phyloP scores from a whole-genome alignment of 2,888 invertebrate species.

The Junonia oenone region DNA sequence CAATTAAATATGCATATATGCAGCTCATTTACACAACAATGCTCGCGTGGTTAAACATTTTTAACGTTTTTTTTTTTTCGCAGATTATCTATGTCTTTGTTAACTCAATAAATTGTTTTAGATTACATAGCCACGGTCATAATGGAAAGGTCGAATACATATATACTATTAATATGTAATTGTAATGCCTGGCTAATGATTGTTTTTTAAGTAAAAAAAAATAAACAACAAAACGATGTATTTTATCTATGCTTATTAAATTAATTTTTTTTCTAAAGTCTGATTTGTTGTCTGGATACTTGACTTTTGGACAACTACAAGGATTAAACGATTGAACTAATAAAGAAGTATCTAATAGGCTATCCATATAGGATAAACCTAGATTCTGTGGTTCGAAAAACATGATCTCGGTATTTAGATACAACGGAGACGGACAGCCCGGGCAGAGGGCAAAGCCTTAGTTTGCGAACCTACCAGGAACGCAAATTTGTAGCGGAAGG shows the following conservation, averaged over 20 bases:
- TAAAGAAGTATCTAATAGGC: no score
- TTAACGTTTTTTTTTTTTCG: conserved; percentile 14
- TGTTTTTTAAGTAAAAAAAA: background rate
- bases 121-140: background rate
- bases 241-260: background rate
- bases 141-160: background rate
- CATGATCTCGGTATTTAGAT: no score
- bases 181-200: conserved; percentile 1
- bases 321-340: no score
- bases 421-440: no score
- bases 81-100: conserved; percentile 17
- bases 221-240: background rate
- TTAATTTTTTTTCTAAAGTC: background rate
- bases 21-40: conserved; percentile 21
- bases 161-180: background rate
- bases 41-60: conserved; percentile 22
- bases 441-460: no score
- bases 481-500: no score
- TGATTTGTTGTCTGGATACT: no score
- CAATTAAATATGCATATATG: conserved; percentile 13
- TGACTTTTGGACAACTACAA: no score
- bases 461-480: no score
- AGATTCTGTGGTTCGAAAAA: no score
- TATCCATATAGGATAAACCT: no score
- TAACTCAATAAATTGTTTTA: conserved; percentile 10